Evolutionary conservation across 2,113 vertebrate species (phyloP).

Genomic region (Cnemophilus loriae): DNA sequence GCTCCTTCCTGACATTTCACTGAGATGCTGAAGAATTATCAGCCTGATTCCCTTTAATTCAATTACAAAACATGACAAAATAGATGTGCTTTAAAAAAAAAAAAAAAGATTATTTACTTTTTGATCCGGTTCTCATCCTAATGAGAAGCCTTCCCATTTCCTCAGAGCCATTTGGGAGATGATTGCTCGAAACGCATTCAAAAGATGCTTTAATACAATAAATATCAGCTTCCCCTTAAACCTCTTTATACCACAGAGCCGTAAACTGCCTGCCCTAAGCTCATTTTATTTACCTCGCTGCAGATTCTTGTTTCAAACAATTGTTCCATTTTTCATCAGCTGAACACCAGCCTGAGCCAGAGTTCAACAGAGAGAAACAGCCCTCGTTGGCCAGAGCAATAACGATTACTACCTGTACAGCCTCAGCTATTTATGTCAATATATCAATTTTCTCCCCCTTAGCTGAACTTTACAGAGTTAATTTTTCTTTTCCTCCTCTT

Average conservation of each 20-base stretch:
- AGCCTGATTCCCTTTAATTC: not conserved
- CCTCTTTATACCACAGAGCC: not conserved
- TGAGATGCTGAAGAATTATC: not conserved
- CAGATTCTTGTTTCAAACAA: conserved; percentile 1
- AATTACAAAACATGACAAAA: not conserved
- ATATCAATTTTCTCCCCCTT: conserved; percentile 46
- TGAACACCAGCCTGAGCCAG: not conserved
- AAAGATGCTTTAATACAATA: not conserved
- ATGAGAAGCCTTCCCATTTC: not conserved
- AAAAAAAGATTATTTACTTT: not conserved
- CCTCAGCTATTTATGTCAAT: conserved; percentile 42
- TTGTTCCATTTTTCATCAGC: conserved; percentile 38
- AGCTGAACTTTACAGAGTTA: conserved; percentile 30
- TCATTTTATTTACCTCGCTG: conserved; percentile 24
- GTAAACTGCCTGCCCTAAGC: not conserved
- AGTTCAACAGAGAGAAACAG: conserved; percentile 2
- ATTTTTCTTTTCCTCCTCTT: conserved; percentile 24
- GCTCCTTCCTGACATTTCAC: not conserved
- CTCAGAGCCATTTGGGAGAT: not conserved
- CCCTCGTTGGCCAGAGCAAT: not conserved
- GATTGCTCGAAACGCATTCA: not conserved
- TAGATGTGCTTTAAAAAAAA: not conserved
- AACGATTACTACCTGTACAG: conserved; percentile 38
- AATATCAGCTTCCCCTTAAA: not conserved
- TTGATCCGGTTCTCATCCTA: not conserved